A percentile compares a stretch with the other conserved stretches of the same genome.
Evolutionary conservation across 1,140 invertebrate species (phyloP).

Genomic region (Odontomachus brunneus): DNA sequence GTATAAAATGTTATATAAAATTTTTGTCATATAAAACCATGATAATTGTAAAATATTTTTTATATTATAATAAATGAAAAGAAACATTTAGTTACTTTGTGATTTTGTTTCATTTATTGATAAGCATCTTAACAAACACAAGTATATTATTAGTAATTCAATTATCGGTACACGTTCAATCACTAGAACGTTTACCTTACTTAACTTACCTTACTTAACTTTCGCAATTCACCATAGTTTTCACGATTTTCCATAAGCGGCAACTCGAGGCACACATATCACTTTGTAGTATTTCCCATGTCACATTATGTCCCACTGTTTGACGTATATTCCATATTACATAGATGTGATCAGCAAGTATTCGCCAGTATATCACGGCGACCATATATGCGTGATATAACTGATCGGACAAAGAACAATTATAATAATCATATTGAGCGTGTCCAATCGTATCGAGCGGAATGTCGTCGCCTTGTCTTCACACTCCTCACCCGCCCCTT

Average conservation of each 20-base stretch:
- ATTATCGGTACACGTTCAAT: too few relatives aligned
- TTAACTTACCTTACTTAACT: slow-evolving; percentile 9
- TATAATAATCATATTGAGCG: slow-evolving; percentile 39
- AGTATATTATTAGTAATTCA: too few relatives aligned
- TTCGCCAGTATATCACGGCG: slow-evolving; percentile 4
- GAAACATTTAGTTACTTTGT: too few relatives aligned
- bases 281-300: not conserved
- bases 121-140: too few relatives aligned
- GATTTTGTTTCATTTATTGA: too few relatives aligned
- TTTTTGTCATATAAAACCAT: too few relatives aligned
- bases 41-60: too few relatives aligned
- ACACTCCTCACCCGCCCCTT: slow-evolving; percentile 7
- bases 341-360: slow-evolving; percentile 31
- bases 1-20: too few relatives aligned
- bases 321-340: slow-evolving; percentile 42
- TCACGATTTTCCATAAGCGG: not conserved
- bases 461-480: slow-evolving; percentile 5
- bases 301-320: slow-evolving; percentile 10
- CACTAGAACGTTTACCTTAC: too few relatives aligned
- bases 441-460: slow-evolving; percentile 42
- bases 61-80: too few relatives aligned
- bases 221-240: not conserved
- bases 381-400: slow-evolving; percentile 2
- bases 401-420: slow-evolving; percentile 43
- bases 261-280: too few relatives aligned